Evolutionary conservation across 2,797 vertebrate genomes (phyloP).

Genomic region (Echiichthys vipera): DNA sequence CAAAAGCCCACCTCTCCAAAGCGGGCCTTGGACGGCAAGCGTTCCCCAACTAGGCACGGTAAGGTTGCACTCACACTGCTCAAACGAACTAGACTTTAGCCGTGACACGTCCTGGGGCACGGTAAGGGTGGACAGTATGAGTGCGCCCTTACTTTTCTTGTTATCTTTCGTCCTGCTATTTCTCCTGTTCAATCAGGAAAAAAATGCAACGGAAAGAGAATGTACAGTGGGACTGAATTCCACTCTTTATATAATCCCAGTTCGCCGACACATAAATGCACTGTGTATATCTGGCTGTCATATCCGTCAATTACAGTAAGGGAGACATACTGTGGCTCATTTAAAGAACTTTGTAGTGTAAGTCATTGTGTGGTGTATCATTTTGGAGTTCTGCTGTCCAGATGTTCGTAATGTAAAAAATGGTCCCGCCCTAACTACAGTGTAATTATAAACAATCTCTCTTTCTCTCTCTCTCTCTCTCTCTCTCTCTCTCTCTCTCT

Average conservation of each 20-base stretch:
- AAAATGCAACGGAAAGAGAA: neutral
- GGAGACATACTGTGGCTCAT: neutral
- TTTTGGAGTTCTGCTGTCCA: neutral
- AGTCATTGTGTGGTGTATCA: neutral
- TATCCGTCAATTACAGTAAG: neutral
- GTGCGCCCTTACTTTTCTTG: neutral
- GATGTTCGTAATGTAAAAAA: conserved; percentile 42
- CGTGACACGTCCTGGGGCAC: too few relatives aligned
- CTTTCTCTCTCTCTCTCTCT: too few relatives aligned
- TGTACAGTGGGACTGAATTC: neutral
- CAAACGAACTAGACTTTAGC: too few relatives aligned
- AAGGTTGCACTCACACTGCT: too few relatives aligned
- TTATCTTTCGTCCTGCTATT: neutral
- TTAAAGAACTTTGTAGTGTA: neutral
- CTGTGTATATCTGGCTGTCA: neutral
- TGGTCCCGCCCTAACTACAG: neutral
- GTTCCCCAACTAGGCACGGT: too few relatives aligned
- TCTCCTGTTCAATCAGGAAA: neutral
- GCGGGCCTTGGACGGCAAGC: too few relatives aligned
- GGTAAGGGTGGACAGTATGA: too few relatives aligned
- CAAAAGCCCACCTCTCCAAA: too few relatives aligned
- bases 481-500: too few relatives aligned
- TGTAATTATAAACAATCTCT: conserved; percentile 51
- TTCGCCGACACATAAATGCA: neutral
- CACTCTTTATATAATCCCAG: neutral